Evolutionary conservation across 2,797 vertebrate species (phyloP).

Genomic region (Malacoraja senta): DNA sequence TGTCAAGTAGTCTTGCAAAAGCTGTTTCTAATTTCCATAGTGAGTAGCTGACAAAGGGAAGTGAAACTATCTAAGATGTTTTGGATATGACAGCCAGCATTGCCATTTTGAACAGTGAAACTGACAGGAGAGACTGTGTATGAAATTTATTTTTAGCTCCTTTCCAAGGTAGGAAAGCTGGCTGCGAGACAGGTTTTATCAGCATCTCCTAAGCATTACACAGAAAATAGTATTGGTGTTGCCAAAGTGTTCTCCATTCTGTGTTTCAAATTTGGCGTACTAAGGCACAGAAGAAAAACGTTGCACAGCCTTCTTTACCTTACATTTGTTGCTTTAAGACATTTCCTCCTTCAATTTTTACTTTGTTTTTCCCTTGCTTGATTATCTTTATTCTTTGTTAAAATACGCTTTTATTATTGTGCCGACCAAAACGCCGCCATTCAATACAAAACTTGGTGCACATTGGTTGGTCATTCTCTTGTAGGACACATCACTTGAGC

Average conservation of each 20-base stretch:
- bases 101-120: neutral
- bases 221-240: neutral
- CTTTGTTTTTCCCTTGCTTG: neutral
- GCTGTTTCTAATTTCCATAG: neutral
- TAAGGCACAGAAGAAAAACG: neutral
- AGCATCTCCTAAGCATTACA: neutral
- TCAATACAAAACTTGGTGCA: neutral
- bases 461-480: neutral
- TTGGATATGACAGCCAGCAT: neutral
- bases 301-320: neutral
- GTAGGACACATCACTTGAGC: neutral
- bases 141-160: constrained; percentile 3
- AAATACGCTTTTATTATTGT: neutral
- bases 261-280: neutral
- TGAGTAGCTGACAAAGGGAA: neutral
- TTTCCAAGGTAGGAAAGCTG: neutral
- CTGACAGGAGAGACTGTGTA: neutral
- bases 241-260: neutral
- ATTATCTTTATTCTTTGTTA: neutral
- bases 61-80: neutral
- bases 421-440: neutral
- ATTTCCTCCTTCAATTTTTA: neutral
- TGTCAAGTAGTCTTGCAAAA: neutral
- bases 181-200: neutral
- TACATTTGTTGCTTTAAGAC: neutral